These are phyloP conservation scores for Plotosus lineatus DNA, from an alignment of 2,113 vertebrate species.

Conservation along the genomic window DNA sequence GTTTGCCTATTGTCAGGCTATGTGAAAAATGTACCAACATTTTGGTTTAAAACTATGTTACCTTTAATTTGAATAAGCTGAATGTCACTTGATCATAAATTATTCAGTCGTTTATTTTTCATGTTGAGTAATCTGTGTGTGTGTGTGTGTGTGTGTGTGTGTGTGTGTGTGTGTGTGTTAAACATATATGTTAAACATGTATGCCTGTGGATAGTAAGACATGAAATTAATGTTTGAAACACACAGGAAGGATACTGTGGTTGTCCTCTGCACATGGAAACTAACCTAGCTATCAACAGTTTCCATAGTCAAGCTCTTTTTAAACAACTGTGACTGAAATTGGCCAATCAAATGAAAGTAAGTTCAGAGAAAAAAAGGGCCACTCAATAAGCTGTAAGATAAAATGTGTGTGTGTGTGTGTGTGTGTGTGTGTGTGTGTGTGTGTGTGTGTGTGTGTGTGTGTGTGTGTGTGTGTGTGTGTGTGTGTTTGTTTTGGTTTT, in stretches of 20 bases:
- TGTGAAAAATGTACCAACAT: too few relatives aligned
- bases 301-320: constrained; percentile 67
- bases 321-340: constrained; percentile 6
- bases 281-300: constrained; percentile 67
- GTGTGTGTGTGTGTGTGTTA: too few relatives aligned
- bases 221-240: constrained; percentile 52
- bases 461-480: too few relatives aligned
- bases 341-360: not conserved
- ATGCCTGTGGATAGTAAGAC: not conserved
- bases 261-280: constrained; percentile 73
- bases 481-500: too few relatives aligned
- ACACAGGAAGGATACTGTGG: constrained; percentile 79
- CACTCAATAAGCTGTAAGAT: not conserved
- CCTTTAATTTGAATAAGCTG: too few relatives aligned
- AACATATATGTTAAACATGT: constrained; percentile 9
- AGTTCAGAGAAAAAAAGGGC: not conserved
- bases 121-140: too few relatives aligned
- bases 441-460: too few relatives aligned
- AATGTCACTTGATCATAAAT: too few relatives aligned
- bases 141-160: too few relatives aligned
- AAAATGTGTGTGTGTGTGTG: not conserved
- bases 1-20: not conserved
- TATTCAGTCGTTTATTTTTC: too few relatives aligned
- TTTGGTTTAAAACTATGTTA: too few relatives aligned
- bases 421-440: too few relatives aligned